Percentiles rank a stretch among this genome's conserved stretches.
Conservation (phyloP, 2,888 invertebrate species). For the Yponomeuta cagnagella region DNA sequence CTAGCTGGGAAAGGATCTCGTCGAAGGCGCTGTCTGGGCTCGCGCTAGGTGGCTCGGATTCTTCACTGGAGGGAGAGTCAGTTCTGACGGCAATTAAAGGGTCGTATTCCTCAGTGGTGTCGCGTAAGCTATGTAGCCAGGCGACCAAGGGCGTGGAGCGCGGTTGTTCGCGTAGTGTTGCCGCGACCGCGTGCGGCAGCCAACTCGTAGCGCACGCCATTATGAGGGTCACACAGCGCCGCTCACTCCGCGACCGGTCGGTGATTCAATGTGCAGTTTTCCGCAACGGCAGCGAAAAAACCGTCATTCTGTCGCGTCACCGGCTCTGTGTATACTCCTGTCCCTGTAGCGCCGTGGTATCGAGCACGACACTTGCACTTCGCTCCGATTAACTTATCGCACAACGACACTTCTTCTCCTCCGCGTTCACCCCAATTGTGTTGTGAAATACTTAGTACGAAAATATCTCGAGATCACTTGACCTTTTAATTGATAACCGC, state of each 20-base stretch:
- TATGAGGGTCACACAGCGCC: conserved; percentile 38
- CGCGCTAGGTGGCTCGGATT: conserved; percentile 31
- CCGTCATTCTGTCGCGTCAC: conserved; percentile 7
- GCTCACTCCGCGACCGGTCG: conserved; percentile 60
- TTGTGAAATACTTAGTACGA: conserved; percentile 24
- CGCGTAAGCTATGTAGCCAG: conserved; percentile 59
- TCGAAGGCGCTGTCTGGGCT: conserved; percentile 61
- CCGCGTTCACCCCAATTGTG: neutral
- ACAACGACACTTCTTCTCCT: conserved; percentile 38
- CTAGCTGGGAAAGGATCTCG: conserved; percentile 65
- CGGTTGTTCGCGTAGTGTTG: conserved; percentile 54
- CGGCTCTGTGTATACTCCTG: neutral
- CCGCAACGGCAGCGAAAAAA: conserved; percentile 47
- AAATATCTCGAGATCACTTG: conserved; percentile 27
- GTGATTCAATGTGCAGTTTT: conserved; percentile 65
- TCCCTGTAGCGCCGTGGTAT: conserved; percentile 5
- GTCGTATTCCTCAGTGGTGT: conserved; percentile 65
- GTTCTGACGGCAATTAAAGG: conserved; percentile 35
- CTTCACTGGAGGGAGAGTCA: conserved; percentile 31
- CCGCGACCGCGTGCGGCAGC: conserved; percentile 68
- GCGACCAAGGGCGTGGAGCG: conserved; percentile 57
- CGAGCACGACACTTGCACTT: conserved; percentile 64
- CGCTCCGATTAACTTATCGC: conserved; percentile 60
- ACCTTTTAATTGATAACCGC: conserved; percentile 14
- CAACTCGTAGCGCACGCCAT: conserved; percentile 65